phyloP scores from a whole-genome alignment of 37 sponge, comb jelly and placozoan species.

The Halichondria panicea region DNA sequence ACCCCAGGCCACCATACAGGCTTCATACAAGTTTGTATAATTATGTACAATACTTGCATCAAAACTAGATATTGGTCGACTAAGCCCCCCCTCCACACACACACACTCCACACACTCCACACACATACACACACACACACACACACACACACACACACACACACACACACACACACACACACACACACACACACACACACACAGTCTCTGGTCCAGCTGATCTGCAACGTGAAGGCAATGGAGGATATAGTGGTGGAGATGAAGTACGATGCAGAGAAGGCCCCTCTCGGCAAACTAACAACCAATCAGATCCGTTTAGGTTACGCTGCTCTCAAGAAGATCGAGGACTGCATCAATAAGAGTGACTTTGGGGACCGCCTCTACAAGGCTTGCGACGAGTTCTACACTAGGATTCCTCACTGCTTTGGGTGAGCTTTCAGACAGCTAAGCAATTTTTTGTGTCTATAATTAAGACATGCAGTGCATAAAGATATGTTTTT shows the following conservation, averaged over 20 bases:
- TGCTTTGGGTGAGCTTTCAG: constrained; percentile 72
- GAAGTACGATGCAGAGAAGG: constrained; percentile 92
- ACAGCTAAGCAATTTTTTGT: too few relatives aligned
- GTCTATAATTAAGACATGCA: too few relatives aligned
- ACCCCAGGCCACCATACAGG: too few relatives aligned
- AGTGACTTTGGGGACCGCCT: constrained; percentile 70
- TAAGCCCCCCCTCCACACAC: not conserved
- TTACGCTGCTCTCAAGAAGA: constrained; percentile 84
- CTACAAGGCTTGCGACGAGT: constrained; percentile 84
- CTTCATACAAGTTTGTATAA: too few relatives aligned
- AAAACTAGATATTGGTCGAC: not conserved
- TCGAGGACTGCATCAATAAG: constrained; percentile 81
- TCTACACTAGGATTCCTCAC: constrained; percentile 66
- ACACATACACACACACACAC: not conserved
- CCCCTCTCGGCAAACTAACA: constrained; percentile 96
- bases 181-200: not conserved
- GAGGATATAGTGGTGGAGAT: constrained; percentile 88
- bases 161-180: not conserved
- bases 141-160: not conserved
- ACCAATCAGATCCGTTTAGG: constrained; percentile 86
- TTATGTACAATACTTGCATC: not conserved
- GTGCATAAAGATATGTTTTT: too few relatives aligned
- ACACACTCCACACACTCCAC: not conserved
- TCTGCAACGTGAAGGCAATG: constrained; percentile 87
- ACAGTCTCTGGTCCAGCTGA: constrained; percentile 83